phyloP scores from a whole-genome alignment of 2,797 vertebrate species.

The Crypturellus tataupa region DNA sequence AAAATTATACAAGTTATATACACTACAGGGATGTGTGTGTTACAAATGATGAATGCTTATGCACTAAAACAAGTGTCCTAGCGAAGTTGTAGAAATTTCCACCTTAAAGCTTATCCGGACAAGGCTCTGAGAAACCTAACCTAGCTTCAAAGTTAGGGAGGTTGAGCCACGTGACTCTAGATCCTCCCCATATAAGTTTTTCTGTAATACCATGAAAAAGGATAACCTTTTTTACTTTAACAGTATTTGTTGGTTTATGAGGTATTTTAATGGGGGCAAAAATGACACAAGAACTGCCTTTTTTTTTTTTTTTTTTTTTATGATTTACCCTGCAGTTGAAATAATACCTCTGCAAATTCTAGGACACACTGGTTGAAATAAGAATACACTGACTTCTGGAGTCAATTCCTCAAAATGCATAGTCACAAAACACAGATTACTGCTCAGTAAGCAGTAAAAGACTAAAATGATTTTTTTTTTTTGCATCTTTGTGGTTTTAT shows the following conservation, averaged over 20 bases:
- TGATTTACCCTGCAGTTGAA: neutral
- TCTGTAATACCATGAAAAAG: neutral
- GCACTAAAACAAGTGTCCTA: neutral
- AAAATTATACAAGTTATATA: accelerated
- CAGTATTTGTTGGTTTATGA: neutral
- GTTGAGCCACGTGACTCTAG: neutral
- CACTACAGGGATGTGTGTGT: accelerated
- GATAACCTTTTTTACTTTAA: neutral
- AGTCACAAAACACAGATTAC: neutral
- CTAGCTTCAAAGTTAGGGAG: neutral
- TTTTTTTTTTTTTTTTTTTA: neutral
- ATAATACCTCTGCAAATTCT: neutral
- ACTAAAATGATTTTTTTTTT: neutral
- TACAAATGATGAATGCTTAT: neutral
- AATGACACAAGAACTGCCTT: neutral
- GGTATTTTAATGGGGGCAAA: neutral
- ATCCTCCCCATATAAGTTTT: neutral
- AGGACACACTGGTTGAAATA: neutral
- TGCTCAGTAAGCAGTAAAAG: neutral
- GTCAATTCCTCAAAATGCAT: neutral
- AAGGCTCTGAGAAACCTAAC: neutral
- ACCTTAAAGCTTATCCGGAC: neutral
- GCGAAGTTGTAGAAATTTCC: neutral
- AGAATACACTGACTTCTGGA: neutral
- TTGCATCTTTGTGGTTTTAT: neutral